Percentiles rank a stretch among this genome's conserved stretches.
These are phyloP conservation scores for Trachythela sp. DNA, from an alignment of 64 coral and sea anemone species.

Conservation along the genomic window DNA sequence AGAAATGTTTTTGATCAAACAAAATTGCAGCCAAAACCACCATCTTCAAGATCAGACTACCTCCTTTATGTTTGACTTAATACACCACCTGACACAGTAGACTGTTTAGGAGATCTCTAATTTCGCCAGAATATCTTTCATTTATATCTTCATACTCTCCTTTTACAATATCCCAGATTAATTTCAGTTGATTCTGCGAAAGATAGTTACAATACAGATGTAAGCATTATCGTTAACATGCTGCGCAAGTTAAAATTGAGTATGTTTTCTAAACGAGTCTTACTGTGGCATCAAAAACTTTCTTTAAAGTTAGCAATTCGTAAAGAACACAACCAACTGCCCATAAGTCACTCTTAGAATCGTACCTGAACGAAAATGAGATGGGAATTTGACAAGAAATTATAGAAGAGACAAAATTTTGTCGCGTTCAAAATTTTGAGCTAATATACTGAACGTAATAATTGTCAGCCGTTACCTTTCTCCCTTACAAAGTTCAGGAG, in stretches of 20 bases:
- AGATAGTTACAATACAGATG: background rate
- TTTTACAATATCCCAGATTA: conserved; percentile 93
- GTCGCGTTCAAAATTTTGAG: too few species aligned
- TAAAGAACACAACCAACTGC: conserved; percentile 94
- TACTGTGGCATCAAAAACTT: conserved; percentile 97
- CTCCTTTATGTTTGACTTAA: background rate
- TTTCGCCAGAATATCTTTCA: conserved; percentile 64
- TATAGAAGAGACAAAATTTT: too few species aligned
- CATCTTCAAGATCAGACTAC: background rate
- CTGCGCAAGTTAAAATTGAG: background rate
- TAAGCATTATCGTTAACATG: background rate
- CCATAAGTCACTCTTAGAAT: conserved; percentile 97
- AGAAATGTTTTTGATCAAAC: background rate
- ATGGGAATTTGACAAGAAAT: background rate
- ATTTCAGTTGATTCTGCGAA: conserved; percentile 77
- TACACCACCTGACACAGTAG: conserved; percentile 60
- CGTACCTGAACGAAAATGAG: conserved; percentile 50
- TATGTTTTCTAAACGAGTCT: conserved; percentile 9
- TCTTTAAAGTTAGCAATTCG: conserved; percentile 79
- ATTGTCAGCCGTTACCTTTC: conserved; percentile 54
- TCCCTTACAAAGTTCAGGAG: conserved; percentile 88
- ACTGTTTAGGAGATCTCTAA: conserved; percentile 63
- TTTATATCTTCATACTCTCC: conserved; percentile 80
- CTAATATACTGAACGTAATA: background rate
- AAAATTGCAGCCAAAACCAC: background rate